Conservation (phyloP, 2,888 invertebrate species). For the Plebejus melissa region DNA sequence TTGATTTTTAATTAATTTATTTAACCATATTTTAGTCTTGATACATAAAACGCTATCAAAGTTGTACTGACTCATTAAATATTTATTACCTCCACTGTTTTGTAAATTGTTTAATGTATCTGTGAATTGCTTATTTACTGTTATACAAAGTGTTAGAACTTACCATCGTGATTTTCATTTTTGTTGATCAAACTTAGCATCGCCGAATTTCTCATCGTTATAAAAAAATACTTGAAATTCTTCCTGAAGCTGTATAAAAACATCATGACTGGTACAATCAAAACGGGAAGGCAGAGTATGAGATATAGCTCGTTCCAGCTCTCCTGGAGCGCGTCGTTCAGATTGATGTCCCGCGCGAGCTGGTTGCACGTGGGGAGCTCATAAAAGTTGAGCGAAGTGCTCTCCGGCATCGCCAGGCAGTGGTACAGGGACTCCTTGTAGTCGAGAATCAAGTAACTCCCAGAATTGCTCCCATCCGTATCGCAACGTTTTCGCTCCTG, state of each 20-base stretch:
- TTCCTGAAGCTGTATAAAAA: conserved; percentile 58
- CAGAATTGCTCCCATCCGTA: conserved; percentile 39
- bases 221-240: conserved; percentile 79
- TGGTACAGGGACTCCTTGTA: conserved; percentile 44
- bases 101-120: too few relatives aligned
- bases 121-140: too few relatives aligned
- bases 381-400: conserved; percentile 40
- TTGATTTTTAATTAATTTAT: too few relatives aligned
- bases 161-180: conserved; percentile 53
- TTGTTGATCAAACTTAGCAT: conserved; percentile 75
- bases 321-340: conserved; percentile 36
- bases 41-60: too few relatives aligned
- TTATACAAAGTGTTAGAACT: conserved; percentile 37
- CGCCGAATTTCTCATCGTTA: conserved; percentile 79
- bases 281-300: conserved; percentile 43
- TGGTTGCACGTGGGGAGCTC: conserved; percentile 45
- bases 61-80: too few relatives aligned
- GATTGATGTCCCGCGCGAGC: conserved; percentile 35
- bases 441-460: conserved; percentile 51
- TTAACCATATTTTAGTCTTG: too few relatives aligned
- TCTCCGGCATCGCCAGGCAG: conserved; percentile 48
- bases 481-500: conserved; percentile 35
- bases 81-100: too few relatives aligned
- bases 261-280: conserved; percentile 43
- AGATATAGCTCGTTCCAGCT: conserved; percentile 42